Percentiles rank a stretch among this genome's conserved stretches.
Evolutionary conservation across 2,888 invertebrate species (phyloP).

Genomic region (Sesia bembeciformis): DNA sequence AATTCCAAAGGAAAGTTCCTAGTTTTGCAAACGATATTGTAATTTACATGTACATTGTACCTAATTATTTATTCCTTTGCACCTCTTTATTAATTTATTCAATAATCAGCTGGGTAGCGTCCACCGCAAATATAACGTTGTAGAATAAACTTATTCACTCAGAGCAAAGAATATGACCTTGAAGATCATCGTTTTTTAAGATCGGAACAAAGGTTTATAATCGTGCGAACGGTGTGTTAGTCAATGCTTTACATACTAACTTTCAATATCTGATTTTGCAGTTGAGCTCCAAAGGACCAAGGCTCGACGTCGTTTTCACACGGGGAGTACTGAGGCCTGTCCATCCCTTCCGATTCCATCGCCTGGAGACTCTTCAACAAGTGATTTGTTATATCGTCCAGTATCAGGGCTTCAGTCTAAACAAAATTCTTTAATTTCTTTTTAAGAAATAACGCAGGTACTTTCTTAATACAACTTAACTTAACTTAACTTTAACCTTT

Average conservation of each 20-base stretch:
- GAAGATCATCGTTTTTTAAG: no score
- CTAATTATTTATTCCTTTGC: no score
- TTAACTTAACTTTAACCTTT: neutral
- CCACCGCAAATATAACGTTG: no score
- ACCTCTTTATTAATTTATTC: no score
- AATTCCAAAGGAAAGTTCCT: no score
- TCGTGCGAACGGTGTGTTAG: no score
- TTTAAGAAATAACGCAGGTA: neutral
- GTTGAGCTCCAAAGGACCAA: conserved; percentile 40
- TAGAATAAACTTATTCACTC: no score
- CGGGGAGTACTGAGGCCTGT: conserved; percentile 22
- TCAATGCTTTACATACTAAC: neutral
- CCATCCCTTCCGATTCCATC: conserved; percentile 13
- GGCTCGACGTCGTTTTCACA: conserved; percentile 31
- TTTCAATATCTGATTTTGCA: conserved; percentile 47
- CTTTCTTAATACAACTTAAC: neutral
- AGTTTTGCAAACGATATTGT: no score
- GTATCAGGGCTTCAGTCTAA: conserved; percentile 43
- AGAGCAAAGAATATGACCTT: no score
- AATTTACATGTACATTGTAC: no score
- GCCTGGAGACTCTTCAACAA: conserved; percentile 35
- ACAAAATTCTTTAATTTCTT: neutral
- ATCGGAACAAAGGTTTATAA: no score
- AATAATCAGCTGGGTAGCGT: no score
- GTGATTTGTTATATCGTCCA: conserved; percentile 58